A percentile compares a stretch with the other conserved stretches of the same genome.
phyloP scores from a whole-genome alignment of 2,113 vertebrate species.

The Sorex araneus region DNA sequence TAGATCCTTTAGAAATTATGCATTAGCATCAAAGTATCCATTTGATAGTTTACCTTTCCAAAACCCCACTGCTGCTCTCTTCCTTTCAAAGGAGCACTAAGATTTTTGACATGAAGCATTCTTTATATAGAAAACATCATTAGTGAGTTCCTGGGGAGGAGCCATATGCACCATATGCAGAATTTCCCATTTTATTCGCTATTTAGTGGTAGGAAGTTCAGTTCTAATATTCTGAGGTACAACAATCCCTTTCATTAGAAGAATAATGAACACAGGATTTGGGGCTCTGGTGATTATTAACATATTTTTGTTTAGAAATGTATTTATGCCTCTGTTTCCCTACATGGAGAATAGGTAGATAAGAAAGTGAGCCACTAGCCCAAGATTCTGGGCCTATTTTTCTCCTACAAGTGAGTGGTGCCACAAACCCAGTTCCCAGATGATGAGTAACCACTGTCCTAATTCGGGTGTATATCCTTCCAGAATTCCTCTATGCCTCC shows the following conservation, averaged over 20 bases:
- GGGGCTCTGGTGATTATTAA: slow-evolving; percentile 28
- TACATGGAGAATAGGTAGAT: not conserved
- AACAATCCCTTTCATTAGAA: slow-evolving; percentile 66
- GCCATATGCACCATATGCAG: slow-evolving; percentile 85
- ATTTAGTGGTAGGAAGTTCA: slow-evolving; percentile 85
- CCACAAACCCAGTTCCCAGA: not conserved
- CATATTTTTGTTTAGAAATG: slow-evolving; percentile 11
- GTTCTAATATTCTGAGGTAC: slow-evolving; percentile 81
- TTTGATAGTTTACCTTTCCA: slow-evolving; percentile 86
- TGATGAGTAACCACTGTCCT: not conserved
- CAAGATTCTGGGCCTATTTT: not conserved
- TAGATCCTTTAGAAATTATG: slow-evolving; percentile 77
- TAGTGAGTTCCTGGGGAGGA: slow-evolving; percentile 84
- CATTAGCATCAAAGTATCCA: slow-evolving; percentile 84
- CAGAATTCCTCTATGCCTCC: not conserved
- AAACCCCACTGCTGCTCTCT: slow-evolving; percentile 83
- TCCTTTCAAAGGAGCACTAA: slow-evolving; percentile 83
- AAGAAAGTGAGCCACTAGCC: slow-evolving; percentile 3
- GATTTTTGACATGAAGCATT: slow-evolving; percentile 85
- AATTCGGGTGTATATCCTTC: not conserved
- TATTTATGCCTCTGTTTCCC: slow-evolving; percentile 58
- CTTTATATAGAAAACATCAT: slow-evolving; percentile 87
- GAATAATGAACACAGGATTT: slow-evolving; percentile 68
- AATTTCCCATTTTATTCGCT: slow-evolving; percentile 85
- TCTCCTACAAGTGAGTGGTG: slow-evolving; percentile 15